Conservation (phyloP, 2,888 invertebrate genomes). For the Lepidocyrtoides sp. region DNA sequence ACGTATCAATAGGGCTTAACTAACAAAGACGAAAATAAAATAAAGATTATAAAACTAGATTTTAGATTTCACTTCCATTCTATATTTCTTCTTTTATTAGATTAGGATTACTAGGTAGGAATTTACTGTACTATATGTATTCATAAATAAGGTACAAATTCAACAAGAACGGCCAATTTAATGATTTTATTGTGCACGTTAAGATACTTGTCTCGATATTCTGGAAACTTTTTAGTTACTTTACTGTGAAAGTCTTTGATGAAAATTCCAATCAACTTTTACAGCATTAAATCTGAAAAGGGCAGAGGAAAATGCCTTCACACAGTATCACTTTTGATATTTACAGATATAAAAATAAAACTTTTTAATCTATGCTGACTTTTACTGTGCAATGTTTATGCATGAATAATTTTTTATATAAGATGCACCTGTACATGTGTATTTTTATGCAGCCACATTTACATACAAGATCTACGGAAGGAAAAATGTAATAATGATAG, state of each 20-base stretch:
- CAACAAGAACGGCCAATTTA: not conserved
- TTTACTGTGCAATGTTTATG: constrained; percentile 35
- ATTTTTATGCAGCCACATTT: constrained; percentile 1
- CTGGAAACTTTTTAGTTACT: too few relatives aligned
- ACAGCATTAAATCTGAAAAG: not conserved
- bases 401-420: not conserved
- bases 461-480: constrained; percentile 23
- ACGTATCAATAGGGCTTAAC: constrained; percentile 70
- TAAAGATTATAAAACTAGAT: constrained; percentile 71
- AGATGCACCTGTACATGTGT: not conserved
- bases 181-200: not conserved
- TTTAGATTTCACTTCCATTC: constrained; percentile 44
- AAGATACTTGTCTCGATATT: constrained; percentile 43
- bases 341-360: constrained; percentile 48
- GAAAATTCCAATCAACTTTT: constrained; percentile 32
- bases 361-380: constrained; percentile 22
- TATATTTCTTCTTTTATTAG: not conserved
- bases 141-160: constrained; percentile 26
- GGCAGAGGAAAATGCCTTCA: not conserved
- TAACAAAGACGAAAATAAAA: constrained; percentile 51
- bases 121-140: not conserved
- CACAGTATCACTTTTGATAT: constrained; percentile 5
- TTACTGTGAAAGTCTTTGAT: not conserved
- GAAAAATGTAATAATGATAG: constrained; percentile 49
- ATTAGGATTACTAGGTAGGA: not conserved